Evolutionary conservation across 2,888 invertebrate species (phyloP).

Genomic region (Halictus quadricinctus): DNA sequence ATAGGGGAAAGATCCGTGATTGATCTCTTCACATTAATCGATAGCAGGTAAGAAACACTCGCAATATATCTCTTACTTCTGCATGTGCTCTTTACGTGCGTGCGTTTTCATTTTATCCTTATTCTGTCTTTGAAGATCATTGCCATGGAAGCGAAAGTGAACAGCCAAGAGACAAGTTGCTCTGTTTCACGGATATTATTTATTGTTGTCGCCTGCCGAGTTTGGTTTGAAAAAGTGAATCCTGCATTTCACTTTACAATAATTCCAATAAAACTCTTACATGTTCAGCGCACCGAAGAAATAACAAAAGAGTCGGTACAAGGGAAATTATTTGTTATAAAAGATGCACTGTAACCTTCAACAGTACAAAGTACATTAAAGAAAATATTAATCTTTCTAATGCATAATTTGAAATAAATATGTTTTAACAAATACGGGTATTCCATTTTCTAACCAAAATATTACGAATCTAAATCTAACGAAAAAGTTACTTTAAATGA

Average conservation of each 20-base stretch:
- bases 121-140: background rate
- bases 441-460: too few relatives aligned
- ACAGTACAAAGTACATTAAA: too few relatives aligned
- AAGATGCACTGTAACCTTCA: background rate
- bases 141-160: conserved; percentile 13
- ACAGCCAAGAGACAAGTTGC: background rate
- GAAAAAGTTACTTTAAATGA: too few relatives aligned
- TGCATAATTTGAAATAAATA: too few relatives aligned
- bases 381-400: too few relatives aligned
- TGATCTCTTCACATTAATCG: background rate
- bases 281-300: background rate
- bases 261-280: background rate
- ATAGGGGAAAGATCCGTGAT: background rate
- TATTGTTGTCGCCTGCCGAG: background rate
- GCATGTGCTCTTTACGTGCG: background rate
- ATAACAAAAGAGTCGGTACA: background rate
- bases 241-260: conserved; percentile 2
- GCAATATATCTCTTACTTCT: background rate
- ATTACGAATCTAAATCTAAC: too few relatives aligned
- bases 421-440: too few relatives aligned
- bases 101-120: conserved; percentile 7
- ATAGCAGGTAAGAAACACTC: background rate
- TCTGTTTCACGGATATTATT: background rate
- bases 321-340: background rate
- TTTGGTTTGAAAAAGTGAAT: background rate